Evolutionary conservation across 2,888 invertebrate genomes (phyloP), one percentile per base, ranked within the genome.

Genomic region (Cataglyphis cursor): DNA sequence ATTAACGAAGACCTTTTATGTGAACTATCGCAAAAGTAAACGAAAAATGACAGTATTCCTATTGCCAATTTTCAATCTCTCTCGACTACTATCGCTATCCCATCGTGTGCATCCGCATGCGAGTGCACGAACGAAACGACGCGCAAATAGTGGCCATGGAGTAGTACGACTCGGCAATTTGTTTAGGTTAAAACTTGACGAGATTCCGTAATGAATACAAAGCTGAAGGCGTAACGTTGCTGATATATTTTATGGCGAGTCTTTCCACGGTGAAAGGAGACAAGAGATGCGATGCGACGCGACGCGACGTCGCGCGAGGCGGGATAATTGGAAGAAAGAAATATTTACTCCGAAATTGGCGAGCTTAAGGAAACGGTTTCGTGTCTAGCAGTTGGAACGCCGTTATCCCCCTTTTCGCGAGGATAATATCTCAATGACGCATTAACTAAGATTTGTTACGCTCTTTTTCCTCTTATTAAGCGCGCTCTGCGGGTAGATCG

Each of bases 181-280:
- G 92, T 93, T 93, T 92, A 85, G 90, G 90, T 93, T 93, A 93
- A 90, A 92, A 92, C 91, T 89, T 89, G 89, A 89, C 88, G 87
- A 90, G 91, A 88, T 85, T 84, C 75, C 72, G 88, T 93, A 93
- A 93, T 93, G 93, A 93, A 93, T 93, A 93, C 92, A 92, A 93
- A 93, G 92, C 87, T 91, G 81, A 76, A 59, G 31, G 62, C 28
- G 70, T 59, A 76, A 70, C 80, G 44, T 51, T n/a, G 81, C 28
- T 35, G 12, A 72, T 80, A 51, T 51, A 61, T 80, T 70, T 59
- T 48, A 72, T 44, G 44, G 44, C 44, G 59, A 35, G 24, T 35
- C 72, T 61, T n/a, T 72, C 44, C 44, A 41, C 59, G 38, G 24
- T 12, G 66, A 44, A 61, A 61, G 54, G 12, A 64, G 51, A 41